Evolutionary conservation across 2,797 vertebrate species (phyloP).

Genomic region (Florisuga fusca): DNA sequence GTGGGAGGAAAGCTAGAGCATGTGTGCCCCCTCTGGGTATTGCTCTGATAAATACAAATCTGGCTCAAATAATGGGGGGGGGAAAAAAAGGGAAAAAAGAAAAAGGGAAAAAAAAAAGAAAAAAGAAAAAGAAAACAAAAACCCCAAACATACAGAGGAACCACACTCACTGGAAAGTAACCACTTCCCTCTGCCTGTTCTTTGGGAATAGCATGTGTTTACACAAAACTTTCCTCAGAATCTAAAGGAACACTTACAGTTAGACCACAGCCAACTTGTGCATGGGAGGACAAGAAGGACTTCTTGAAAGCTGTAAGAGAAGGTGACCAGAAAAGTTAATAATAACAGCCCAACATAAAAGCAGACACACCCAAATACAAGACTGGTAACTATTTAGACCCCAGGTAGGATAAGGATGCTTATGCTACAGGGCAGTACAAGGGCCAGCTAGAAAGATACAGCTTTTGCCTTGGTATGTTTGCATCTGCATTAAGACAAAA

Average conservation of each 20-base stretch:
- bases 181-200: neutral
- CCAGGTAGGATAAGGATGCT: neutral
- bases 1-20: neutral
- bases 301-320: neutral
- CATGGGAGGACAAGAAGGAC: neutral
- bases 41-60: neutral
- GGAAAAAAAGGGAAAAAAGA: no score
- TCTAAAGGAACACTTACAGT: neutral
- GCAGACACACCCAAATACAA: neutral
- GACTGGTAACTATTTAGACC: neutral
- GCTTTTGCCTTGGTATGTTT: neutral
- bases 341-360: neutral
- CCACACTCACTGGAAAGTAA: neutral
- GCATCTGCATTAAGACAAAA: neutral
- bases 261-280: neutral
- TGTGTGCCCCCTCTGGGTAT: constrained; percentile 1
- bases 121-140: neutral
- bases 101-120: neutral
- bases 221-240: neutral
- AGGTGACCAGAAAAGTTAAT: neutral
- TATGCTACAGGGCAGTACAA: neutral
- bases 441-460: neutral
- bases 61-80: no score
- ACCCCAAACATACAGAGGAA: neutral
- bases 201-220: neutral